Conservation (phyloP, 2,888 invertebrate genomes). For the Noctua comes region DNA sequence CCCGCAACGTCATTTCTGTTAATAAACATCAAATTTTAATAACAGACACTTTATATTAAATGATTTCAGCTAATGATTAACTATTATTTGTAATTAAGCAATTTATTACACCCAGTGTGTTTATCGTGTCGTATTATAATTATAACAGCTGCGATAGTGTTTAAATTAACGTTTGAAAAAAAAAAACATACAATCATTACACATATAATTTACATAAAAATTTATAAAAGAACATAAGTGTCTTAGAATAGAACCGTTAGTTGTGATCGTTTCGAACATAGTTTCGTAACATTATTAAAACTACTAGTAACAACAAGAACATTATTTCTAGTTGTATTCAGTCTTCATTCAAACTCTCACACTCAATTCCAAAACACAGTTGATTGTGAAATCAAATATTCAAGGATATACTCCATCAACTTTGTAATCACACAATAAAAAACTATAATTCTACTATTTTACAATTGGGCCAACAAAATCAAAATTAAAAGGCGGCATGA, state of each 20-base stretch:
- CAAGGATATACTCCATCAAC: slow-evolving; percentile 53
- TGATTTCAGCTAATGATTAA: slow-evolving; percentile 36
- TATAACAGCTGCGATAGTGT: slow-evolving; percentile 33
- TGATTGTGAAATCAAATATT: slow-evolving; percentile 58
- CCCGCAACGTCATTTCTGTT: slow-evolving; percentile 13
- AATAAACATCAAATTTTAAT: slow-evolving; percentile 35
- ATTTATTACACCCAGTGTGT: slow-evolving; percentile 25
- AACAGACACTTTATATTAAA: slow-evolving; percentile 36
- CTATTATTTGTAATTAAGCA: slow-evolving; percentile 18
- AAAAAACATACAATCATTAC: slow-evolving; percentile 43
- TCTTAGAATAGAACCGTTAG: slow-evolving; percentile 50
- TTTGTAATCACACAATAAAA: slow-evolving; percentile 63
- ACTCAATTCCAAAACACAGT: slow-evolving; percentile 64
- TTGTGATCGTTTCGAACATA: slow-evolving; percentile 54
- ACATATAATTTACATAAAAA: slow-evolving; percentile 62
- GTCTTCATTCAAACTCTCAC: slow-evolving; percentile 86
- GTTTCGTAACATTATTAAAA: slow-evolving; percentile 63
- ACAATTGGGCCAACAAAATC: slow-evolving; percentile 60
- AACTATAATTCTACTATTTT: slow-evolving; percentile 60
- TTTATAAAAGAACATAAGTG: slow-evolving; percentile 50
- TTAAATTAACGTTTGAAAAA: slow-evolving; percentile 23
- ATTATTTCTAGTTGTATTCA: slow-evolving; percentile 79
- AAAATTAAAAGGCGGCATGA: slow-evolving; percentile 30
- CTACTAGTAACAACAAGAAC: slow-evolving; percentile 67
- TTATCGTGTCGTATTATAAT: slow-evolving; percentile 16